These are phyloP conservation scores for Trichomalopsis sarcophagae DNA, from an alignment of 1,140 invertebrate genomes.

Conservation along the genomic window DNA sequence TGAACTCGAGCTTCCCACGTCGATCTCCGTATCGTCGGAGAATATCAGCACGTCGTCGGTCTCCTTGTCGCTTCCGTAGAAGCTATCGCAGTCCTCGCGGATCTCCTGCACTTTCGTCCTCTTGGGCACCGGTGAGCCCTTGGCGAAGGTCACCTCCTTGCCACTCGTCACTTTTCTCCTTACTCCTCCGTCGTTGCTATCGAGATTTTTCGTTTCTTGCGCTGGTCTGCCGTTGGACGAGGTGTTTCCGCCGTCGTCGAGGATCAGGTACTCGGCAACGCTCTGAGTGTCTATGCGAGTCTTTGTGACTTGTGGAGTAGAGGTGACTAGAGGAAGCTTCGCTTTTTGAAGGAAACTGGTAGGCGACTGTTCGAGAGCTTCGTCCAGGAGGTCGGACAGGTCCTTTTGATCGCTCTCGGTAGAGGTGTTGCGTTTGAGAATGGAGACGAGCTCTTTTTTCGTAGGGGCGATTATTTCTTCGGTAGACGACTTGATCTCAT, in stretches of 20 bases:
- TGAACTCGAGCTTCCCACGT: constrained; percentile 69
- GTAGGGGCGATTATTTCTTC: constrained; percentile 3
- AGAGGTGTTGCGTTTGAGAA: constrained; percentile 54
- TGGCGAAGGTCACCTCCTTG: constrained; percentile 58
- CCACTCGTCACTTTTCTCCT: constrained; percentile 45
- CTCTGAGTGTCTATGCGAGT: constrained; percentile 60
- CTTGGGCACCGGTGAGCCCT: constrained; percentile 10
- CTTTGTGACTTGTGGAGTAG: constrained; percentile 17
- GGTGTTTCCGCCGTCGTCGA: constrained; percentile 57
- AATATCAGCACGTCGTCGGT: constrained; percentile 82
- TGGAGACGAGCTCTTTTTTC: constrained; percentile 61
- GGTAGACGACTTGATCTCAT: constrained; percentile 62
- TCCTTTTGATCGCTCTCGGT: neutral
- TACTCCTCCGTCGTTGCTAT: neutral
- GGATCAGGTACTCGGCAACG: constrained; percentile 67
- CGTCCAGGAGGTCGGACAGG: constrained; percentile 23
- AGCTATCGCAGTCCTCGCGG: constrained; percentile 76
- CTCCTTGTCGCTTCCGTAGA: constrained; percentile 81
- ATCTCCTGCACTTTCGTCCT: constrained; percentile 53
- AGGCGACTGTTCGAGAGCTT: constrained; percentile 23
- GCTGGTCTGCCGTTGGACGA: neutral
- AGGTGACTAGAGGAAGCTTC: neutral
- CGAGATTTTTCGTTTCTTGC: neutral
- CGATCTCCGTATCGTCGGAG: constrained; percentile 79
- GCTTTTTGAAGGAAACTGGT: neutral